Conservation (phyloP, 2,113 vertebrate genomes). For the Leptodactylus fuscus region DNA sequence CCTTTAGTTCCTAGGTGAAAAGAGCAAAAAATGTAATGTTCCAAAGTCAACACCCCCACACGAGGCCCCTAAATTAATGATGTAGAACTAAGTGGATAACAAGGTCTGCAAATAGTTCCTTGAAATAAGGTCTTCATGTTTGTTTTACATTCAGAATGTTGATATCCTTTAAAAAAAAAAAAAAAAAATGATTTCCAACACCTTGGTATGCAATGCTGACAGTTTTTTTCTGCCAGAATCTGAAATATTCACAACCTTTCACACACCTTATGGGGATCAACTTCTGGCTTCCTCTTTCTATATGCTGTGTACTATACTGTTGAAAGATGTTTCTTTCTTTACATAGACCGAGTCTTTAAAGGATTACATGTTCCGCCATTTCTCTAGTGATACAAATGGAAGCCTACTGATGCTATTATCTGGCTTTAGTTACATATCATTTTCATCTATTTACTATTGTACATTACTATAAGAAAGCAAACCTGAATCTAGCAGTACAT, state of each 20-base stretch:
- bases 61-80: constrained; percentile 16
- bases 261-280: constrained; percentile 3
- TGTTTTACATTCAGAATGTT: constrained; percentile 34
- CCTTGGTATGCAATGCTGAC: constrained; percentile 50
- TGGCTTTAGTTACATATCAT: constrained; percentile 20
- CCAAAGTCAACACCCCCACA: neutral
- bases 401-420: constrained; percentile 7
- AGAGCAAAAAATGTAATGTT: neutral
- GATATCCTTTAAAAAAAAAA: neutral
- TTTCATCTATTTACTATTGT: neutral
- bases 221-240: constrained; percentile 25
- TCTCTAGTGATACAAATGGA: constrained; percentile 20
- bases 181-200: constrained; percentile 39
- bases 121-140: constrained; percentile 6
- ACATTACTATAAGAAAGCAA: neutral
- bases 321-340: constrained; percentile 50
- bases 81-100: constrained; percentile 29
- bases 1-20: neutral
- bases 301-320: constrained; percentile 3
- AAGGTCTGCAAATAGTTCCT: constrained; percentile 21
- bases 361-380: neutral
- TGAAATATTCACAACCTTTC: constrained; percentile 19
- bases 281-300: constrained; percentile 10
- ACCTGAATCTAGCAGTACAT: neutral
- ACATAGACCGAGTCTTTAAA: neutral